phyloP scores from a whole-genome alignment of 2,113 vertebrate species.

The Apodemus speciosus region DNA sequence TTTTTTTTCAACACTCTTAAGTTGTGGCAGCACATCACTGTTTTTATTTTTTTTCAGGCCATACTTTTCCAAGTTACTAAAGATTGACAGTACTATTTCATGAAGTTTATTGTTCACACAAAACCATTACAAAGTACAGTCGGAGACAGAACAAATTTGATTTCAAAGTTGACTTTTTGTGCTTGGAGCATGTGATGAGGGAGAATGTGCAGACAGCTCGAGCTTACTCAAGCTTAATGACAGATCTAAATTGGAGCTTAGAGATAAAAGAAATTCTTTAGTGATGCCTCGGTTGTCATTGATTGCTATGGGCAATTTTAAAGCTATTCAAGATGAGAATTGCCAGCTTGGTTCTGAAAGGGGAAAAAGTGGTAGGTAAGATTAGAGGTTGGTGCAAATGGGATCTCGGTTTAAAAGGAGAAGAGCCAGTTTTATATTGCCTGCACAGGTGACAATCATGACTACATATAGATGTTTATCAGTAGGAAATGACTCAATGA shows the following conservation, averaged over 20 bases:
- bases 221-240: constrained; percentile 90
- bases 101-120: constrained; percentile 83
- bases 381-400: constrained; percentile 78
- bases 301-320: constrained; percentile 90
- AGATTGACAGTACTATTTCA: constrained; percentile 84
- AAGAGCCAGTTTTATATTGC: constrained; percentile 69
- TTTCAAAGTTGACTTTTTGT: constrained; percentile 87
- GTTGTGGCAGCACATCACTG: constrained; percentile 59
- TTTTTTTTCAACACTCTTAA: constrained; percentile 70
- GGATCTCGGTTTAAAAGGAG: constrained; percentile 63
- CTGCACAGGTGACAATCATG: constrained; percentile 77
- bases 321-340: constrained; percentile 89
- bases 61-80: constrained; percentile 74
- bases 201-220: constrained; percentile 86
- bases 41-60: constrained; percentile 65
- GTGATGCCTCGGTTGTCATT: constrained; percentile 90
- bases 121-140: constrained; percentile 82
- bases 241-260: constrained; percentile 90
- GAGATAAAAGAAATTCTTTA: constrained; percentile 91
- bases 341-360: constrained; percentile 85
- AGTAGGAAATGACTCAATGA: constrained; percentile 68
- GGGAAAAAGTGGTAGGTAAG: constrained; percentile 76
- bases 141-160: constrained; percentile 86
- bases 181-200: constrained; percentile 84
- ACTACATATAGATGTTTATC: constrained; percentile 67